phyloP scores from a whole-genome alignment of 2,888 invertebrate species.

The Megalurothrips usitatus region DNA sequence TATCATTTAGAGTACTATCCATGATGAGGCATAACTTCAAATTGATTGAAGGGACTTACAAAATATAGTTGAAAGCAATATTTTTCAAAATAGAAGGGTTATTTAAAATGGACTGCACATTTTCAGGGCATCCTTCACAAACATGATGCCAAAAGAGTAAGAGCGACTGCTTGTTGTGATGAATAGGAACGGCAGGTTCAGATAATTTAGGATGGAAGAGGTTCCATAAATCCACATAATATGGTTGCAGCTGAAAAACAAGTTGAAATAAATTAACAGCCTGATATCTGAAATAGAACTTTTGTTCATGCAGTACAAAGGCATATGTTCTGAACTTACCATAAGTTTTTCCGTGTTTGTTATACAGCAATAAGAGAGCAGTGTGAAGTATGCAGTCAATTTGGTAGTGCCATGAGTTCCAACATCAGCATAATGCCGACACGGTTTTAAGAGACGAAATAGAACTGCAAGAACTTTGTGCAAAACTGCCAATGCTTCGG shows the following conservation, averaged over 20 bases:
- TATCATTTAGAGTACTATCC: neutral
- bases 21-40: slow-evolving; percentile 19
- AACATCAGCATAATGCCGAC: slow-evolving; percentile 80
- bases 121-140: slow-evolving; percentile 87
- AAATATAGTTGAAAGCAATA: slow-evolving; percentile 92
- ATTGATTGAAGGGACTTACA: slow-evolving; percentile 58
- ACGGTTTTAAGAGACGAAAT: slow-evolving; percentile 70
- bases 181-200: slow-evolving; percentile 90
- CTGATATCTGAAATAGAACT: slow-evolving; percentile 8
- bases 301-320: neutral
- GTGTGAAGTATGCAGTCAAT: slow-evolving; percentile 86
- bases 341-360: slow-evolving; percentile 87
- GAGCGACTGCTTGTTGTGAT: slow-evolving; percentile 91
- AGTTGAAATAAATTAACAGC: slow-evolving; percentile 24
- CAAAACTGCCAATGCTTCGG: slow-evolving; percentile 57
- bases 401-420: slow-evolving; percentile 85
- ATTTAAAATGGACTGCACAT: slow-evolving; percentile 79
- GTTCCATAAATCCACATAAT: slow-evolving; percentile 87
- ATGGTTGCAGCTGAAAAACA: slow-evolving; percentile 74
- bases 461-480: slow-evolving; percentile 70
- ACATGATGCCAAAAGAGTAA: slow-evolving; percentile 92
- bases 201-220: slow-evolving; percentile 90
- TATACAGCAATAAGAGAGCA: slow-evolving; percentile 86
- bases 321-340: slow-evolving; percentile 54
- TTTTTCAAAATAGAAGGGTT: slow-evolving; percentile 87